These are phyloP conservation scores for Adoxophyes honmai DNA, from an alignment of 1,140 invertebrate species.

Conservation along the genomic window DNA sequence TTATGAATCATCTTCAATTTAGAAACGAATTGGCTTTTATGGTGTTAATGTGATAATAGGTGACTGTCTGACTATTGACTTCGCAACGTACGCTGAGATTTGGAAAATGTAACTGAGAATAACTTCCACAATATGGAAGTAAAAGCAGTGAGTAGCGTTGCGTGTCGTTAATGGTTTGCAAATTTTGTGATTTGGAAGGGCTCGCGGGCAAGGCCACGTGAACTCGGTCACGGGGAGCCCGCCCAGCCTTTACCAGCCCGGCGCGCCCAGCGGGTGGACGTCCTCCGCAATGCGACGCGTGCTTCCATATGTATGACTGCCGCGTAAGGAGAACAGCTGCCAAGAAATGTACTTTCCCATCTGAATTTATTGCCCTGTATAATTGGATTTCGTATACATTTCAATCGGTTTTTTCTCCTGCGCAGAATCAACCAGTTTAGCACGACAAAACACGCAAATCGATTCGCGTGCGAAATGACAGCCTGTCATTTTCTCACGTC, in stretches of 20 bases:
- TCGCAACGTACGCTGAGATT: no score
- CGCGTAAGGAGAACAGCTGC: no score
- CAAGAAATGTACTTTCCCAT: not conserved
- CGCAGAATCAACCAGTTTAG: no score
- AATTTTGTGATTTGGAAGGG: conserved; percentile 40
- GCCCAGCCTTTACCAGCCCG: conserved; percentile 50
- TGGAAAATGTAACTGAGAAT: no score
- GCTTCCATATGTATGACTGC: conserved; percentile 1
- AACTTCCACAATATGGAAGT: not conserved
- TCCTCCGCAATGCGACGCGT: conserved; percentile 66
- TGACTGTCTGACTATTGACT: no score
- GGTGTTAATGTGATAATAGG: no score
- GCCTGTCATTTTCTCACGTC: no score
- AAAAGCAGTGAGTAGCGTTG: conserved; percentile 15
- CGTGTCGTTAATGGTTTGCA: conserved; percentile 41
- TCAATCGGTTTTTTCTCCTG: no score
- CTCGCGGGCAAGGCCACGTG: conserved; percentile 39
- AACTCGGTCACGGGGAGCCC: conserved; percentile 62
- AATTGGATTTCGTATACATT: not conserved
- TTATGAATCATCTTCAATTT: no score
- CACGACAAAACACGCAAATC: no score
- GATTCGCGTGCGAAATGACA: no score
- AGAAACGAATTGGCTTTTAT: no score
- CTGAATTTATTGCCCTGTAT: not conserved
- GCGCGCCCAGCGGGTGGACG: conserved; percentile 54